Base-by-base conservation (phyloP, 2,113 vertebrate genomes). In the Meles meles region DNA sequence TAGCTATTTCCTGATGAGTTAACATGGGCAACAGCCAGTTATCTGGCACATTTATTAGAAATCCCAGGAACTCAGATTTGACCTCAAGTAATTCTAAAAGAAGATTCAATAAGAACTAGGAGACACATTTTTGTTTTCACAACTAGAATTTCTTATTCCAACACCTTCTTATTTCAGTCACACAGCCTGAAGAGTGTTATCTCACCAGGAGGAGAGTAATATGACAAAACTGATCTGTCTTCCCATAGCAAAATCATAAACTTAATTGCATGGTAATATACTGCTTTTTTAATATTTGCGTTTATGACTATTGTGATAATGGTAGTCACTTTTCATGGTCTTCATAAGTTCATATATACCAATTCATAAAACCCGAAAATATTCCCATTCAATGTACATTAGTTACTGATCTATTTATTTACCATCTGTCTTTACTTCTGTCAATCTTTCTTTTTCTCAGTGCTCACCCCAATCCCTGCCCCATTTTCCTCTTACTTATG, bases 41-140 rank as follows among this genome's bases (percentile, higher is more conserved):
- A 77, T 12, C 47, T 88, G 25, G 44, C 10, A 67, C 4, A 31
- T 44, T 59, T 52, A 39, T 93, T 57, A 93, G 82, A 88, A 95
- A 79, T 65, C 42, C 13, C 29, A 42, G 55, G 11, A 96, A 84
- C 67, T 92, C 65, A 42, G 37, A 31, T 85, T 79, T 39, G 61
- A 86, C 49, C 37, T 69, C 47, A 14, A 63, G n/a, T 57, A 69
- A 63, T 86, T 83, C 91, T 84, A 37, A 93, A 84, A 74, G 65
- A 94, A 88, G 37, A 91, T 57, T 69, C 61, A 90, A 47, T 81
- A 71, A 84, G 81, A 97, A 94, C n/a, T 34, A 76, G 5, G 52
- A 89, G n/a, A 67, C 72, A 42, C 29, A 63, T 74, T 90, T 90
- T 94, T 95, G 49, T 85, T 95, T 92, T 96, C 71, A 95, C 63